Conservation (phyloP, 2,113 vertebrate genomes). For the Anas platyrhynchos region DNA sequence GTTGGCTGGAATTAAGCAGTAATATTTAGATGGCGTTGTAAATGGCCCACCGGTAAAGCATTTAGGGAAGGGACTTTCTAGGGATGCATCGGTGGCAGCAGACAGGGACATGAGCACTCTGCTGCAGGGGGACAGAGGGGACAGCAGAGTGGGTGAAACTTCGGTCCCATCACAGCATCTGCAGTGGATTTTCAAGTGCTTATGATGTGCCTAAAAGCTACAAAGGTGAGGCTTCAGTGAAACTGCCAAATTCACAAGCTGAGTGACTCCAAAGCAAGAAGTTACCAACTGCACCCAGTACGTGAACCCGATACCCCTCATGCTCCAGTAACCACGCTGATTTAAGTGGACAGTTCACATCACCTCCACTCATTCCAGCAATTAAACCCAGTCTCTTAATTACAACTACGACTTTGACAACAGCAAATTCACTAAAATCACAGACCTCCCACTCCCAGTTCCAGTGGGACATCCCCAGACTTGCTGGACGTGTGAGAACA, state of each 20-base stretch:
- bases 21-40: neutral
- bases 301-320: accelerated
- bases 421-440: neutral
- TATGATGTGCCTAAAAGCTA: neutral
- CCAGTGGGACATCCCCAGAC: neutral
- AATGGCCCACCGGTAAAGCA: neutral
- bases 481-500: neutral
- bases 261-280: neutral
- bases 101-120: accelerated
- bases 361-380: neutral
- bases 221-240: neutral
- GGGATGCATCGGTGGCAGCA: neutral
- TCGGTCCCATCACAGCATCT: neutral
- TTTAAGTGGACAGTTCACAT: neutral
- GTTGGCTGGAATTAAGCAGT: neutral
- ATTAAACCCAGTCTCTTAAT: neutral
- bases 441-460: neutral
- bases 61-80: neutral
- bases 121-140: neutral
- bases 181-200: neutral
- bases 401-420: neutral
- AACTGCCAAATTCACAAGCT: neutral
- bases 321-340: accelerated
- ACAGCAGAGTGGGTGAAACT: neutral
- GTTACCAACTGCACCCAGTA: neutral